Conservation (phyloP, 2,113 vertebrate genomes). For the Eurypyga helias region DNA sequence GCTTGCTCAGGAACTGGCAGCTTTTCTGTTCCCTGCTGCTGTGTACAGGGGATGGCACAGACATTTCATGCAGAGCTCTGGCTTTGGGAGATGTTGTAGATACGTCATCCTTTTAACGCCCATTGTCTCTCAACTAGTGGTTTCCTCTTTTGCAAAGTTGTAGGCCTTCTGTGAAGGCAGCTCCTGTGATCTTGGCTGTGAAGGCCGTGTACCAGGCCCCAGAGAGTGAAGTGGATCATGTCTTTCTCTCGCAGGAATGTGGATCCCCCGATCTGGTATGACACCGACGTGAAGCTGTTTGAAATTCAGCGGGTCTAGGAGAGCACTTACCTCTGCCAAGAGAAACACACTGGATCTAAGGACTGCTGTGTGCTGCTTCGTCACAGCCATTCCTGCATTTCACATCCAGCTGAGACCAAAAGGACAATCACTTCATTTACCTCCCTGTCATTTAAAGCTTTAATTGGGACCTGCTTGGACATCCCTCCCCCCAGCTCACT, state of each 20-base stretch:
- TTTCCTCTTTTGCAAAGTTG: neutral
- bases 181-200: neutral
- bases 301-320: conserved; percentile 95
- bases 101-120: neutral
- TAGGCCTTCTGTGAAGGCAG: neutral
- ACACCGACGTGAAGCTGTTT: conserved; percentile 97
- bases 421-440: conserved; percentile 72
- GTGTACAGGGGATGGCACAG: neutral
- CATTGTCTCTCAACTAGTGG: neutral
- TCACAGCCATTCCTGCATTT: conserved; percentile 68
- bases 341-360: conserved; percentile 66
- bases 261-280: conserved; percentile 98
- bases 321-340: conserved; percentile 36
- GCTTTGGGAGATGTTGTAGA: neutral
- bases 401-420: conserved; percentile 70
- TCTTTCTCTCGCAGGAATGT: conserved; percentile 86
- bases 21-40: neutral
- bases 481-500: conserved; percentile 10
- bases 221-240: neutral
- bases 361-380: conserved; percentile 60
- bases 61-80: neutral
- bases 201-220: neutral
- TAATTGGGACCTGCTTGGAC: conserved; percentile 48
- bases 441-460: conserved; percentile 67
- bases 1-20: neutral